These are phyloP conservation scores for Zelostemma sp. DNA, from an alignment of 1,140 invertebrate species.

Conservation along the genomic window DNA sequence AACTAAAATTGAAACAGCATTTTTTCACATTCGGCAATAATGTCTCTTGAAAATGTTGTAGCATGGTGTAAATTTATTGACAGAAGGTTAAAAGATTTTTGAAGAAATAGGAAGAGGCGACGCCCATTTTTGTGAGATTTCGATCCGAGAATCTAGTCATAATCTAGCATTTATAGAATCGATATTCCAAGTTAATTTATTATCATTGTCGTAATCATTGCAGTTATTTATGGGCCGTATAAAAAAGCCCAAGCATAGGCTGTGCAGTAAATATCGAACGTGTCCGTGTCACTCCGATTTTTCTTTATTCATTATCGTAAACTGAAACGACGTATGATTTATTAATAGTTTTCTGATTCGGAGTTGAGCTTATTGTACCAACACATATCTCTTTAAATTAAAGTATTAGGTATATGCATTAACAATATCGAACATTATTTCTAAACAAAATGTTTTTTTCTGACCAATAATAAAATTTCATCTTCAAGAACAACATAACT, in stretches of 20 bases:
- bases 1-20: too few relatives aligned
- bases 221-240: constrained; percentile 27
- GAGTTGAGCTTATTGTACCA: constrained; percentile 32
- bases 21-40: not conserved
- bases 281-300: constrained; percentile 26
- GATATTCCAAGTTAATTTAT: constrained; percentile 15
- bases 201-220: constrained; percentile 20
- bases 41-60: not conserved
- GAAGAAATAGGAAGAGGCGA: constrained; percentile 36
- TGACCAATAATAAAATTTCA: too few relatives aligned
- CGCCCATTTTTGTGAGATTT: constrained; percentile 29
- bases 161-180: constrained; percentile 18
- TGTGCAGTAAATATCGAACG: constrained; percentile 49
- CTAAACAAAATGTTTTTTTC: too few relatives aligned
- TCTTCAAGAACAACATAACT: too few relatives aligned
- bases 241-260: constrained; percentile 40
- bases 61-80: constrained; percentile 14
- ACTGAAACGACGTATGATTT: constrained; percentile 21
- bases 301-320: constrained; percentile 17
- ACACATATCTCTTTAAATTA: too few relatives aligned
- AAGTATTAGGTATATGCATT: too few relatives aligned
- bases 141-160: constrained; percentile 23
- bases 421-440: too few relatives aligned
- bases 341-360: not conserved
- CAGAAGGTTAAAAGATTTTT: too few relatives aligned